These are phyloP conservation scores for Drosophila funebris DNA, from an alignment of 1,140 invertebrate genomes.

Conservation along the genomic window DNA sequence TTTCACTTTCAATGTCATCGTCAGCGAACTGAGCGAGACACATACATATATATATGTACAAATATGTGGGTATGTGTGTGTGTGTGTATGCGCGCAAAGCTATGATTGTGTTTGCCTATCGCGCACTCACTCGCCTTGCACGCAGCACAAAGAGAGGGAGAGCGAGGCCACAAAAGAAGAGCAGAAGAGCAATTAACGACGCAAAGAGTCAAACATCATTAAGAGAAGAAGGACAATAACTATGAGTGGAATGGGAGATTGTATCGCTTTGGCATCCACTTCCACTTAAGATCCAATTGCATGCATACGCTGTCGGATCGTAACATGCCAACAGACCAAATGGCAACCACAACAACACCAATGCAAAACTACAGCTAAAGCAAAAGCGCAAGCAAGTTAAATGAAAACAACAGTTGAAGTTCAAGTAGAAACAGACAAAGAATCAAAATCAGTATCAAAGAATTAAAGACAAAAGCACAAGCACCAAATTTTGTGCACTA, in stretches of 20 bases:
- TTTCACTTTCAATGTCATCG: constrained; percentile 75
- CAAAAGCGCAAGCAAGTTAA: not conserved
- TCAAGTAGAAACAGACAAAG: not conserved
- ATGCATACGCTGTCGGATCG: not conserved
- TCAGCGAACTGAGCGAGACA: not conserved
- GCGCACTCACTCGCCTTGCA: constrained; percentile 1
- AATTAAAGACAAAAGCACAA: constrained; percentile 9
- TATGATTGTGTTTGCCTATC: constrained; percentile 30
- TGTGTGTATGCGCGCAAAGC: constrained; percentile 2
- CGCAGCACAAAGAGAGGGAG: not conserved
- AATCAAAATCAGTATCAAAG: not conserved
- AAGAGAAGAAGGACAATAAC: not conserved
- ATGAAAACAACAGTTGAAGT: not conserved
- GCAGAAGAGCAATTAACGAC: not conserved
- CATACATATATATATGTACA: not conserved
- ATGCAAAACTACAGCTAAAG: not conserved
- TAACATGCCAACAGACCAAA: no score
- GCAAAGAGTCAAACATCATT: not conserved
- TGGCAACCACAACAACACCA: no score
- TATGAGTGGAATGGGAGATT: not conserved
- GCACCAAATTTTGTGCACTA: constrained; percentile 40
- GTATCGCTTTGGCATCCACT: not conserved
- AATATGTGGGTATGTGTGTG: constrained; percentile 5
- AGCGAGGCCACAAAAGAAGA: not conserved
- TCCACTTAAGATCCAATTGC: not conserved